Evolutionary conservation across 2,113 vertebrate species (phyloP).

Genomic region (Oxygymnocypris stewartii): DNA sequence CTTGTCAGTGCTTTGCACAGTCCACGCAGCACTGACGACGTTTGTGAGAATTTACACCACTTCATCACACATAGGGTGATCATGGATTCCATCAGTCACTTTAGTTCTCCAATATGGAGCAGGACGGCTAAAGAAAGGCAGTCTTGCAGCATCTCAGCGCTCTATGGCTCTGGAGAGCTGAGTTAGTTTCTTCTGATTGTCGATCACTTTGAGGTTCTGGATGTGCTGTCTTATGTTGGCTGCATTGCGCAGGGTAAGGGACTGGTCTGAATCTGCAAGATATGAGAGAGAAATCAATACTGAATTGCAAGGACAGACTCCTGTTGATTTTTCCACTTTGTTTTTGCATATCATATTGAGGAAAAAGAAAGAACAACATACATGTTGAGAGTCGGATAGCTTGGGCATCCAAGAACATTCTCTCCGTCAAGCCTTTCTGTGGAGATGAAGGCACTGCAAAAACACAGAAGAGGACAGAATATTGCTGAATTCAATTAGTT

Average conservation of each 20-base stretch:
- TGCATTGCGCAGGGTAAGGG: conserved; percentile 76
- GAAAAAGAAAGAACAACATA: conserved; percentile 62
- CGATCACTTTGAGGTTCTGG: conserved; percentile 88
- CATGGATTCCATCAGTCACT: conserved; percentile 16
- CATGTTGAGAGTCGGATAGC: conserved; percentile 82
- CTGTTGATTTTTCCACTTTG: background rate
- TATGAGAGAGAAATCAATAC: background rate
- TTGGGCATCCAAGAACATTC: conserved; percentile 83
- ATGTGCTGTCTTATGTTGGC: conserved; percentile 81
- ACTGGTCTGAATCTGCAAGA: conserved; percentile 82
- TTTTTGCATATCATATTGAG: background rate
- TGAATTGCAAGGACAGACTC: background rate
- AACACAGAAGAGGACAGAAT: background rate
- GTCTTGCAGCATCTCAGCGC: conserved; percentile 57
- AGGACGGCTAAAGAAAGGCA: background rate
- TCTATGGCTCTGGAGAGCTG: conserved; percentile 85
- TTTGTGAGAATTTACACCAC: background rate
- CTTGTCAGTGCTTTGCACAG: conserved; percentile 31
- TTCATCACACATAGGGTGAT: conserved; percentile 32
- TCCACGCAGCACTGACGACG: conserved; percentile 9
- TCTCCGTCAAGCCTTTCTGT: conserved; percentile 82
- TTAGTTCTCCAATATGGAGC: conserved; percentile 45
- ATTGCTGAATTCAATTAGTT: background rate
- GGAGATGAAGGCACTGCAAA: conserved; percentile 85
- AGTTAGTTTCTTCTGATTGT: conserved; percentile 88